phyloP scores from a whole-genome alignment of 35 echinoderm and acorn worm genomes.

The Chiridota heheva region DNA sequence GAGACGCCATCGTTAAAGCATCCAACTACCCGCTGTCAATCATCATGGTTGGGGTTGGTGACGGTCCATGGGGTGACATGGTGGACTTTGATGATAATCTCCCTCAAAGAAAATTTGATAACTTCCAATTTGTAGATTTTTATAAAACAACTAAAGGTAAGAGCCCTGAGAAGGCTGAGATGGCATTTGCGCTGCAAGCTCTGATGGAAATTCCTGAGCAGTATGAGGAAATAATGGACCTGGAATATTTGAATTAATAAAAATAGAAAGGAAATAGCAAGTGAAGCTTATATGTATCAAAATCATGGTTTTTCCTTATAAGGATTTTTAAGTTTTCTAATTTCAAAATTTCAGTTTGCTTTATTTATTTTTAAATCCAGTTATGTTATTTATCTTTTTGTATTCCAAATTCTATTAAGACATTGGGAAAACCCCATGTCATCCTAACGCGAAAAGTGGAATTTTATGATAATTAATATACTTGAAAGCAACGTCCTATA shows the following conservation, averaged over 20 bases:
- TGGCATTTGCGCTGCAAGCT: constrained; percentile 81
- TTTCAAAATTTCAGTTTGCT: no score
- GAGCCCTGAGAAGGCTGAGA: constrained; percentile 62
- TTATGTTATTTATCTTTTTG: no score
- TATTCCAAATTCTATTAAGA: no score
- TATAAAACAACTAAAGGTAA: constrained; percentile 45
- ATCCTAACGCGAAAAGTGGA: no score
- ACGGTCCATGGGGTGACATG: constrained; percentile 96
- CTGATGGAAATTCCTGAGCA: constrained; percentile 98
- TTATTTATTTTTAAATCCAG: no score
- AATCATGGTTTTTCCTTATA: no score
- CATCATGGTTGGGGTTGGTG: constrained; percentile 98
- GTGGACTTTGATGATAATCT: constrained; percentile 86
- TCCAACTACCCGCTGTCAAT: constrained; percentile 86
- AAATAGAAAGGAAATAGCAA: no score
- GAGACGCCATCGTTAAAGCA: constrained; percentile 85
- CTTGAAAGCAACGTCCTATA: no score
- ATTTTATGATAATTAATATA: no score
- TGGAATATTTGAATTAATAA: constrained; percentile 65
- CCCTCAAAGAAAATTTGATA: constrained; percentile 86
- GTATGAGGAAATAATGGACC: constrained; percentile 58
- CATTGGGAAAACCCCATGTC: no score
- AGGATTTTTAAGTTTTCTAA: no score
- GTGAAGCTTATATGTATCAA: no score
- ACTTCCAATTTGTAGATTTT: constrained; percentile 98